A percentile compares a stretch with the other conserved stretches of the same genome.
phyloP scores from a whole-genome alignment of 1,140 invertebrate genomes.

The Megalonaias nervosa region DNA sequence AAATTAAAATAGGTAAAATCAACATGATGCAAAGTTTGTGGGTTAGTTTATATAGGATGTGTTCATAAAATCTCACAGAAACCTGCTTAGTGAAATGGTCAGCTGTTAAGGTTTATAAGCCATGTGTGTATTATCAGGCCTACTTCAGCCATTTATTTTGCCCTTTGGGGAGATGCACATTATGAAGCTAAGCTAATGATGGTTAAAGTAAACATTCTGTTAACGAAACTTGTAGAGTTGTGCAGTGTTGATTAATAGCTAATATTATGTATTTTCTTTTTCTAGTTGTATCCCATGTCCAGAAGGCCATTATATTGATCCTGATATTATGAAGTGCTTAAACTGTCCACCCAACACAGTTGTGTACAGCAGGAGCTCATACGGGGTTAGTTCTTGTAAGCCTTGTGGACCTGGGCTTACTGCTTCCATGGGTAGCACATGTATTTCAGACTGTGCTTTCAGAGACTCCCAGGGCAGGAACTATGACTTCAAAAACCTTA shows the following conservation, averaged over 20 bases:
- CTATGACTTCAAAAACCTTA: conserved; percentile 71
- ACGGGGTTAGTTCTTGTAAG: conserved; percentile 73
- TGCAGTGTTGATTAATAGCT: not conserved
- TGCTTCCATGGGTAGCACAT: conserved; percentile 50
- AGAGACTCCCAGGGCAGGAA: conserved; percentile 50
- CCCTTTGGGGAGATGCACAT: conserved; percentile 41
- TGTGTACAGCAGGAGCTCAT: conserved; percentile 71
- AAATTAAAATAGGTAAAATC: too few relatives aligned
- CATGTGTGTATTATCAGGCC: not conserved
- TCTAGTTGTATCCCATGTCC: conserved; percentile 75
- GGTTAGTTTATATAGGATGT: not conserved
- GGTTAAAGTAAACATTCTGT: not conserved
- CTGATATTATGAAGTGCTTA: conserved; percentile 56
- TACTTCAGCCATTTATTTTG: not conserved
- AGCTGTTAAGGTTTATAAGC: not conserved
- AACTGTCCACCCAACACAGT: conserved; percentile 74
- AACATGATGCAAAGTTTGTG: not conserved
- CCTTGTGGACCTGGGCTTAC: conserved; percentile 72
- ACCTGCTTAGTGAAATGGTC: too few relatives aligned
- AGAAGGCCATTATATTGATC: conserved; percentile 73
- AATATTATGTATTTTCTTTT: conserved; percentile 11
- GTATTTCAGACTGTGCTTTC: conserved; percentile 63
- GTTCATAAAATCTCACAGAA: not conserved
- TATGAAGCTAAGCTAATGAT: conserved; percentile 5
- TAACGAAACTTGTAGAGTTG: not conserved